Percentiles rank a stretch among this genome's conserved stretches.
phyloP scores from a whole-genome alignment of 2,113 vertebrate species.

The Forbesichthys agassizii region DNA sequence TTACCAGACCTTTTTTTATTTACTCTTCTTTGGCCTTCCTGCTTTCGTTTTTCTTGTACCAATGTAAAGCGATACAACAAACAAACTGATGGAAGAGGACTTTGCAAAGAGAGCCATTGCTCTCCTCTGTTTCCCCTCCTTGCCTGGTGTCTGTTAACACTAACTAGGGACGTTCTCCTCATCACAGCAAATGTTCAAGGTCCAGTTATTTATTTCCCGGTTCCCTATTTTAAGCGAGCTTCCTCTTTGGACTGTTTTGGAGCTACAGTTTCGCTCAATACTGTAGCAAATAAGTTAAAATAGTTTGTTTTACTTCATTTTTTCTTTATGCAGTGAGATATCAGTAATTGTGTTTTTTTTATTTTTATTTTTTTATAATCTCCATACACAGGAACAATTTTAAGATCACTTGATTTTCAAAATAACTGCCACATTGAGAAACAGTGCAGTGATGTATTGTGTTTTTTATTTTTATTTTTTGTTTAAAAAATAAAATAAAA shows the following conservation, averaged over 20 bases:
- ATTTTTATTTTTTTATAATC: no score
- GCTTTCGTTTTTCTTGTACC: slow-evolving; percentile 13
- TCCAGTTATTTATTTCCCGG: slow-evolving; percentile 62
- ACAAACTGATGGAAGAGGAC: slow-evolving; percentile 14
- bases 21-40: not conserved
- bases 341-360: not conserved
- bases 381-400: slow-evolving; percentile 4
- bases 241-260: slow-evolving; percentile 15
- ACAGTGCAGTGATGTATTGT: not conserved
- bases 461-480: not conserved
- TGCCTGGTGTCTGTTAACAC: slow-evolving; percentile 45
- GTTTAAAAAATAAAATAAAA: not conserved
- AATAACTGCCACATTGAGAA: not conserved
- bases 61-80: slow-evolving; percentile 5
- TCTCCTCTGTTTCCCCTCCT: not conserved
- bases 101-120: not conserved
- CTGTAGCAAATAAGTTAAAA: slow-evolving; percentile 40
- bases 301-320: slow-evolving; percentile 13
- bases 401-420: not conserved
- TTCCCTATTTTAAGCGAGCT: slow-evolving; percentile 13
- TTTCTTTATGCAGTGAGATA: slow-evolving; percentile 39
- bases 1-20: slow-evolving; percentile 13
- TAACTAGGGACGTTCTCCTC: slow-evolving; percentile 47
- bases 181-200: slow-evolving; percentile 31
- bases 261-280: slow-evolving; percentile 38